Conservation (phyloP, 2,113 vertebrate species). For the Anolis sagrei region DNA sequence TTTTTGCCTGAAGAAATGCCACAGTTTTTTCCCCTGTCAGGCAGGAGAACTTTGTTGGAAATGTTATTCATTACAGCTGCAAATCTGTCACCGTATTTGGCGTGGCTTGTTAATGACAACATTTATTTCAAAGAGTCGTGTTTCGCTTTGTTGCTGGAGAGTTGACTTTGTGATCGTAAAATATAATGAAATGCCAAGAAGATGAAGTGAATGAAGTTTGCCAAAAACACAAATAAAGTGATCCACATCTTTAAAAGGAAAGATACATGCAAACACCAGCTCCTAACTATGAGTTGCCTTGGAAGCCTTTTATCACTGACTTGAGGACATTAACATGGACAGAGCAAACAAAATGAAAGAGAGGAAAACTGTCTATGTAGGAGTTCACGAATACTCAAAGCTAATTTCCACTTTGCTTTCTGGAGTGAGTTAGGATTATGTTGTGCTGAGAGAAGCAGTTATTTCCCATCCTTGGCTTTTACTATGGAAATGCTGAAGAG, state of each 20-base stretch:
- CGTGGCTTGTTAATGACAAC: conserved; percentile 85
- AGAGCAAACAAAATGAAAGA: conserved; percentile 22
- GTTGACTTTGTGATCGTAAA: conserved; percentile 83
- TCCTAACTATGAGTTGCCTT: conserved; percentile 41
- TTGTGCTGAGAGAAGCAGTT: background rate
- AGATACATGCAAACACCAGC: conserved; percentile 27
- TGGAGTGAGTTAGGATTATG: background rate
- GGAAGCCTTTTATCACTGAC: conserved; percentile 59
- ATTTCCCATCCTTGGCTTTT: background rate
- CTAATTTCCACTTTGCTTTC: conserved; percentile 21
- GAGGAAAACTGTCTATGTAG: background rate
- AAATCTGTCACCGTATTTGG: conserved; percentile 83
- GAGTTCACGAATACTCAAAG: background rate
- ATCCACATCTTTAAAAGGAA: conserved; percentile 72
- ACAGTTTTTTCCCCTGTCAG: conserved; percentile 83
- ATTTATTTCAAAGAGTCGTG: conserved; percentile 83
- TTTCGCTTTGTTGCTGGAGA: conserved; percentile 83
- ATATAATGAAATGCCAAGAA: conserved; percentile 85
- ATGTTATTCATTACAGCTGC: conserved; percentile 86
- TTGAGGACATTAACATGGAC: conserved; percentile 5
- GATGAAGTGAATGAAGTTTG: conserved; percentile 83
- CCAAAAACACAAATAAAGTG: conserved; percentile 77
- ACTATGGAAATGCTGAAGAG: background rate
- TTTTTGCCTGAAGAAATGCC: conserved; percentile 81
- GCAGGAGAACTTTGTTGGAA: conserved; percentile 82